phyloP scores from a whole-genome alignment of 2,888 invertebrate genomes.

The Scotopteryx bipunctaria region DNA sequence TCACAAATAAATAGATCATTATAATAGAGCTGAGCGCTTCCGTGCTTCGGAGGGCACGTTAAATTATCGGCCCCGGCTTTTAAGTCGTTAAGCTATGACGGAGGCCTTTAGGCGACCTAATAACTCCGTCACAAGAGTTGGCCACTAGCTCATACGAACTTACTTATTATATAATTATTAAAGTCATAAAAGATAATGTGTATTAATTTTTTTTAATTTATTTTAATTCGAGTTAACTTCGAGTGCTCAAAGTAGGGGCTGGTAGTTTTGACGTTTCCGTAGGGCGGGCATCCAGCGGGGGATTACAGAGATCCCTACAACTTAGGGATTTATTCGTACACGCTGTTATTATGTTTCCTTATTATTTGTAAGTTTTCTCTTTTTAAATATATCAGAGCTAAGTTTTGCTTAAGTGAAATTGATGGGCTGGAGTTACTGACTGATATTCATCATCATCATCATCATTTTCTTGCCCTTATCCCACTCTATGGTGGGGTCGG shows the following conservation, averaged over 20 bases:
- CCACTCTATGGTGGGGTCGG: not conserved
- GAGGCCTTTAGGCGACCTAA: no score
- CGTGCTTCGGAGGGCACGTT: no score
- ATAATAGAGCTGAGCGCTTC: no score
- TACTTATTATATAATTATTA: no score
- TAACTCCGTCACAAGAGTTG: no score
- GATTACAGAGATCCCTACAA: slow-evolving; percentile 48
- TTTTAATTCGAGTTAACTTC: slow-evolving; percentile 1
- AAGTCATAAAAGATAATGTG: no score
- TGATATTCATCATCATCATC: not conserved
- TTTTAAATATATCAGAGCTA: slow-evolving; percentile 23
- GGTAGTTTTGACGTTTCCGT: slow-evolving; percentile 42
- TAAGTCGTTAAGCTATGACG: no score
- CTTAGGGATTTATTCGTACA: slow-evolving; percentile 52
- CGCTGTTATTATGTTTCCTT: slow-evolving; percentile 38
- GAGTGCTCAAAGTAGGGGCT: slow-evolving; percentile 40
- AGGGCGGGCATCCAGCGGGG: slow-evolving; percentile 47
- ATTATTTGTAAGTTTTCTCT: slow-evolving; percentile 29
- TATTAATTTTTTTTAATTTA: no score
- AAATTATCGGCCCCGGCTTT: no score
- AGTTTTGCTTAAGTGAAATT: slow-evolving; percentile 29
- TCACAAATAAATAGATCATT: no score
- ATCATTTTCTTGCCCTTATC: not conserved
- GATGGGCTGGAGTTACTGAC: slow-evolving; percentile 20
- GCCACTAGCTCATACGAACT: no score